Evolutionary conservation across 2,888 invertebrate genomes (phyloP).

Genomic region (Macrophya alboannulata): DNA sequence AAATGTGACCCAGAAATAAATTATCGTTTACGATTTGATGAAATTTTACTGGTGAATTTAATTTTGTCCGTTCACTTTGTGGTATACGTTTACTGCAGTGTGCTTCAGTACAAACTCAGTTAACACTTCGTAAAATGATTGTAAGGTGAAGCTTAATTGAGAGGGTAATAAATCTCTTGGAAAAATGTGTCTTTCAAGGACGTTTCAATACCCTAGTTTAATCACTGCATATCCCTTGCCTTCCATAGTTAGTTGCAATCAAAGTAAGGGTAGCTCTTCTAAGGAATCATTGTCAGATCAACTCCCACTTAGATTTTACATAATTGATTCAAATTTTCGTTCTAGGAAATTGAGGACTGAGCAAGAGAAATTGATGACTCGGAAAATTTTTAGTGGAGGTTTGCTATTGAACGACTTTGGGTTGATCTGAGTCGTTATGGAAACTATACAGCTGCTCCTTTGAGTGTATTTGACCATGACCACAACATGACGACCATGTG

Average conservation of each 20-base stretch:
- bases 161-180: neutral
- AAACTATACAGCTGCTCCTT: neutral
- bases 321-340: neutral
- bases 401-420: neutral
- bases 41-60: too few relatives aligned
- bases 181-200: neutral
- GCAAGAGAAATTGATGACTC: neutral
- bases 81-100: too few relatives aligned
- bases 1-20: neutral
- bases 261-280: neutral
- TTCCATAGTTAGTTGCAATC: neutral
- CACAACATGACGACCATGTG: too few relatives aligned
- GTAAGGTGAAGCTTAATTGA: neutral
- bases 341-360: neutral
- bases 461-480: neutral
- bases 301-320: neutral
- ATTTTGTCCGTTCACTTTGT: too few relatives aligned
- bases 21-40: neutral
- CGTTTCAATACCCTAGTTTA: neutral
- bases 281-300: neutral
- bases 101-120: too few relatives aligned
- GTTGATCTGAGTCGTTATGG: neutral
- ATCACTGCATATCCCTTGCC: neutral
- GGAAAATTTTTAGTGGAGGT: neutral
- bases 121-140: neutral